Conservation (phyloP, 1,140 invertebrate genomes). For the Drosophila miranda region DNA sequence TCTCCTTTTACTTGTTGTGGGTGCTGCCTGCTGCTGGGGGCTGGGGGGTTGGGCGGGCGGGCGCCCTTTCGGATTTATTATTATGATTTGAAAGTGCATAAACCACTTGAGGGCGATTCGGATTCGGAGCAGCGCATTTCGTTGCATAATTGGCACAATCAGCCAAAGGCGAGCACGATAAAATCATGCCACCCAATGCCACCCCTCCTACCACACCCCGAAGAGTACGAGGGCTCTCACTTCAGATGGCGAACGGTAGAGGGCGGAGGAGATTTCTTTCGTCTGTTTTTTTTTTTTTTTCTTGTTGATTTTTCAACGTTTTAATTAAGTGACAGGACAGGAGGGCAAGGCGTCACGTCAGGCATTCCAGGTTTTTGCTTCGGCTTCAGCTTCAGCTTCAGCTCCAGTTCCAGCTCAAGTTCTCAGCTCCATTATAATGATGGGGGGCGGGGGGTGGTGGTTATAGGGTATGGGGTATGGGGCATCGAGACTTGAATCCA, state of each 20-base stretch:
- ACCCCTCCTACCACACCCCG: constrained; percentile 18
- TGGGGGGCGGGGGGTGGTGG: background rate
- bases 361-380: background rate
- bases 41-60: constrained; percentile 14
- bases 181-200: constrained; percentile 40
- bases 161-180: constrained; percentile 69
- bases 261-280: constrained; percentile 19
- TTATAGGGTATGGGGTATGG: constrained; percentile 18
- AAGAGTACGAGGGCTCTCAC: constrained; percentile 17
- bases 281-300: background rate
- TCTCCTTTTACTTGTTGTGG: constrained; percentile 9
- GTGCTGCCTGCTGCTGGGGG: background rate
- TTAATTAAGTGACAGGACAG: constrained; percentile 75
- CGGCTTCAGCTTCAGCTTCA: constrained; percentile 12
- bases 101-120: constrained; percentile 75
- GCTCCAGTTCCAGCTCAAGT: constrained; percentile 50
- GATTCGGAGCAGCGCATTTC: constrained; percentile 61
- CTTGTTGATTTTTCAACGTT: constrained; percentile 76
- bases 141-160: constrained; percentile 78
- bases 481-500: constrained; percentile 58
- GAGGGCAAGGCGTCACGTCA: constrained; percentile 8
- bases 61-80: constrained; percentile 70
- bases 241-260: background rate
- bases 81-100: constrained; percentile 80
- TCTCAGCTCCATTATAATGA: constrained; percentile 50